Evolutionary conservation across 2,113 vertebrate species (phyloP), one percentile per base, ranked within the genome.

Genomic region (Aplodontia rufa): DNA sequence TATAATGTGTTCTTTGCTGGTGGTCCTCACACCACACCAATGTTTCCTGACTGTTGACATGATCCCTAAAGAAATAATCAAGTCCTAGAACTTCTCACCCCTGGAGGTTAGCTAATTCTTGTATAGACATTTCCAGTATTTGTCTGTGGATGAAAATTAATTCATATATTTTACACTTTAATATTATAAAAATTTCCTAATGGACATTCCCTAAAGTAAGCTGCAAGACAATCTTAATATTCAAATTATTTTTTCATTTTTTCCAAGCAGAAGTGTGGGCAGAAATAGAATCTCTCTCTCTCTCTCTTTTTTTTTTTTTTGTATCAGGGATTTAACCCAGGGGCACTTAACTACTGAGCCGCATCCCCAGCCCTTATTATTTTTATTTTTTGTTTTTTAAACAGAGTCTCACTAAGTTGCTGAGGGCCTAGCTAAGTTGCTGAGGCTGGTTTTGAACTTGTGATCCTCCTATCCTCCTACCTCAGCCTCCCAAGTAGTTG

Each of bases 241-340:
- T 55, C 80, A 45, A n/a, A 53, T 5, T 40, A 2, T 22, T 22
- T 40, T 75, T 53, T 2, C 9, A 22, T 49, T 71, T 91, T 78
- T 81, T 7, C 17, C 32, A 40, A 1, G 47, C 62, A 62, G 24
- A n/a, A n/a, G n/a, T n/a, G 8, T 94, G 9, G 66, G 30, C 10
- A 96, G 55, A 91, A 84, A 55, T 8, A 55, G 9, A 12, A 51
- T 53, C n/a, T 62, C 13, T n/a, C n/a, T n/a, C n/a, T n/a, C n/a
- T n/a, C n/a, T n/a, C n/a, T n/a, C n/a, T n/a, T n/a, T n/a, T n/a
- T n/a, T n/a, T n/a, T n/a, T n/a, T n/a, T n/a, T n/a, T n/a, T n/a
- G n/a, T n/a, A n/a, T n/a, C n/a, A n/a, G n/a, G n/a, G n/a, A n/a
- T n/a, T n/a, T n/a, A n/a, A n/a, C n/a, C n/a, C n/a, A n/a, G n/a